Evolutionary conservation across 2,113 vertebrate genomes (phyloP).

Genomic region (Catharus minimus): DNA sequence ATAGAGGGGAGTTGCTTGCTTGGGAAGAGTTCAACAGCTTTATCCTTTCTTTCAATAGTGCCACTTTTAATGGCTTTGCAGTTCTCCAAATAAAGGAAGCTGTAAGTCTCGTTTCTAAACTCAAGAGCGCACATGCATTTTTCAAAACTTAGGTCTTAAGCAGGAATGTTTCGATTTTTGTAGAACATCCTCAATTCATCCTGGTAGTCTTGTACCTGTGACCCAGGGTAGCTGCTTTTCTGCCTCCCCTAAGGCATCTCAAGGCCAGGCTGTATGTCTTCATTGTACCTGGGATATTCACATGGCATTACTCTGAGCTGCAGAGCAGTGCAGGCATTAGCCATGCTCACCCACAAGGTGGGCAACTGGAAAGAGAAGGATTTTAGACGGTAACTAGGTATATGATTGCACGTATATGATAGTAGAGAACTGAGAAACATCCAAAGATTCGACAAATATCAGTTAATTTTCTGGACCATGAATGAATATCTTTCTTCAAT

Average conservation of each 20-base stretch:
- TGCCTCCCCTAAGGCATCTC: not conserved
- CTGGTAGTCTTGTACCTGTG: not conserved
- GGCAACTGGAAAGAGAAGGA: not conserved
- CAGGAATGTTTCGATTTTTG: not conserved
- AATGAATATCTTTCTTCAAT: not conserved
- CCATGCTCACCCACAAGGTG: not conserved
- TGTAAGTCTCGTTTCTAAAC: not conserved
- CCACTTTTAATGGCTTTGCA: not conserved
- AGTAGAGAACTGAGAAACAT: not conserved
- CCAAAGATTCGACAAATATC: not conserved
- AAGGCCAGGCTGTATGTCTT: not conserved
- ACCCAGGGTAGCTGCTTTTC: not conserved
- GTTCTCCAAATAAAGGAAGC: not conserved
- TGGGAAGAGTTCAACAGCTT: not conserved
- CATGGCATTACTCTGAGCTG: accelerated
- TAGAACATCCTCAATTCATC: not conserved
- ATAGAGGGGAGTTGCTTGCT: not conserved
- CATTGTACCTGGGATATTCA: not conserved
- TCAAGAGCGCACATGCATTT: not conserved
- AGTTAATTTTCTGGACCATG: not conserved
- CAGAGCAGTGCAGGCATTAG: not conserved
- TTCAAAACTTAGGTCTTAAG: not conserved
- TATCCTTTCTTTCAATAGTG: not conserved
- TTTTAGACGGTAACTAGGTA: not conserved
- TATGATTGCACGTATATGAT: not conserved